These are phyloP conservation scores for Trichogramma evanescens DNA, from an alignment of 2,888 invertebrate species.

Conservation along the genomic window DNA sequence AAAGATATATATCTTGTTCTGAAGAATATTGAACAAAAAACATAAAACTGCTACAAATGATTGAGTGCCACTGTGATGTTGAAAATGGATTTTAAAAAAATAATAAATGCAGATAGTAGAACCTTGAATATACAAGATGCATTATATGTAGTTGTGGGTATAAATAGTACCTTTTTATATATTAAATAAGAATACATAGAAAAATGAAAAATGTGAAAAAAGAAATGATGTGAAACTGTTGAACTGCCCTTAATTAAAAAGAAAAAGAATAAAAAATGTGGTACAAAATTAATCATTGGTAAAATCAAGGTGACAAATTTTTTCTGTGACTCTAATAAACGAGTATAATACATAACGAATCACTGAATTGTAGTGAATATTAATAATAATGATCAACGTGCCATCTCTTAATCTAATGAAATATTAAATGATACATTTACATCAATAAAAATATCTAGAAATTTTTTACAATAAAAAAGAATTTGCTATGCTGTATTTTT, in stretches of 20 bases:
- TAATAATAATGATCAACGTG: conserved; percentile 12
- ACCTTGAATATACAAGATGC: conserved; percentile 12
- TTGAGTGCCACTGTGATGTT: conserved; percentile 16
- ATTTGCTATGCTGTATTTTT: conserved; percentile 22
- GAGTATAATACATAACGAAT: conserved; percentile 10
- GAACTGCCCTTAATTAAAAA: background rate
- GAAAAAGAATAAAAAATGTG: background rate
- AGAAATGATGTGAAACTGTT: background rate
- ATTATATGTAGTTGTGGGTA: conserved; percentile 4
- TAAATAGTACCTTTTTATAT: conserved; percentile 15
- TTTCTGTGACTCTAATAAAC: conserved; percentile 12
- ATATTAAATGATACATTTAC: conserved; percentile 15
- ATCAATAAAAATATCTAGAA: conserved; percentile 17
- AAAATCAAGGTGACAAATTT: background rate
- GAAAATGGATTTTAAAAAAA: conserved; percentile 1
- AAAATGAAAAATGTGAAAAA: background rate
- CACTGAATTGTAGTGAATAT: background rate
- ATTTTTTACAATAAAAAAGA: conserved; percentile 23
- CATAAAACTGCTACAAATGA: background rate
- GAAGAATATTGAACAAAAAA: no score
- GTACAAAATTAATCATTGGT: conserved; percentile 1
- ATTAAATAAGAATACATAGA: background rate
- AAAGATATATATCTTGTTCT: conserved; percentile 1
- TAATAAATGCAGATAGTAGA: conserved; percentile 13
- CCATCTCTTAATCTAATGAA: conserved; percentile 25